These are phyloP conservation scores for Coenonympha glycerion DNA, from an alignment of 2,888 invertebrate genomes.

Conservation along the genomic window DNA sequence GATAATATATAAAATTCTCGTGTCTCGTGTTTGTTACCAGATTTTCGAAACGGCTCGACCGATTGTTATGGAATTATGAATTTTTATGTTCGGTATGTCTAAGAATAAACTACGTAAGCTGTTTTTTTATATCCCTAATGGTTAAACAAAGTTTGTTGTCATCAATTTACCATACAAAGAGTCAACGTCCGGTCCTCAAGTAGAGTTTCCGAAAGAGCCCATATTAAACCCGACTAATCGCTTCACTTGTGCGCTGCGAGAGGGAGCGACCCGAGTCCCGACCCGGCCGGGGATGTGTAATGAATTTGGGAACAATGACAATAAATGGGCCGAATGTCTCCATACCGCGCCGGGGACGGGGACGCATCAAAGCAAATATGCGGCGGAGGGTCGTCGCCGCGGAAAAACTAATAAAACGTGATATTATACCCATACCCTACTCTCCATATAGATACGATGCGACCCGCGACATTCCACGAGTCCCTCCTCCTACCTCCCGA, in stretches of 20 bases:
- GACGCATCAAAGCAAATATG: constrained; percentile 31
- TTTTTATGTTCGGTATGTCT: too few species aligned
- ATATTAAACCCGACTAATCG: not conserved
- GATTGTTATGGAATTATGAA: too few species aligned
- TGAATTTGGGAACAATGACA: constrained; percentile 29
- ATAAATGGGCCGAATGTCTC: constrained; percentile 24
- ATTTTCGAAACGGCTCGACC: too few species aligned
- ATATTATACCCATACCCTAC: constrained; percentile 55
- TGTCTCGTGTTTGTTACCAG: too few species aligned
- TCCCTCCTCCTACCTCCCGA: not conserved
- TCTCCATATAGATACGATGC: too few species aligned
- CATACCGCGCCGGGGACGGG: constrained; percentile 16
- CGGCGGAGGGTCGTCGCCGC: constrained; percentile 52
- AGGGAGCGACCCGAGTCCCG: too few species aligned
- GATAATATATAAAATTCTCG: too few species aligned
- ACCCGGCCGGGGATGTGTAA: constrained; percentile 22
- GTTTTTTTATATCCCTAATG: too few species aligned
- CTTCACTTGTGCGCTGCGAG: too few species aligned
- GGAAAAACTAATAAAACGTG: constrained; percentile 70
- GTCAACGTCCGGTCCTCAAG: not conserved
- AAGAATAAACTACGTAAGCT: too few species aligned
- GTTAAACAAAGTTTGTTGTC: too few species aligned
- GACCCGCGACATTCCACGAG: constrained; percentile 24
- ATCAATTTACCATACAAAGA: too few species aligned
- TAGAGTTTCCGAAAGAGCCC: not conserved